Evolutionary conservation across 1,140 invertebrate genomes (phyloP), one percentile per base, ranked within the genome.

Genomic region (Luehdorfia chinensis): DNA sequence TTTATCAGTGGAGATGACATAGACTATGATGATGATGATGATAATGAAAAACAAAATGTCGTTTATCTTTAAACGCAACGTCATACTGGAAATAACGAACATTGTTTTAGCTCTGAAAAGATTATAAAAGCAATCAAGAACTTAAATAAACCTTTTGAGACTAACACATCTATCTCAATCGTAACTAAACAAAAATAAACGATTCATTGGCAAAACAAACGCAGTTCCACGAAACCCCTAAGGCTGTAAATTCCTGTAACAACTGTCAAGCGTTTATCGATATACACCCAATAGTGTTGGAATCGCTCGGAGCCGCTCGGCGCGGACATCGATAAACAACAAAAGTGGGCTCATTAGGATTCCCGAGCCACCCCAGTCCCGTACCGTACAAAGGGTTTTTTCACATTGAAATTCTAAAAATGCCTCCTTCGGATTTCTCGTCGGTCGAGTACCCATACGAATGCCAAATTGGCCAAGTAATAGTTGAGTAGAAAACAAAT

Each of bases 261-360:
- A 37, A 21, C 34, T 37, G 34, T 37, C 34, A 21, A 37, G 21
- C 34, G 34, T 21, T 37, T 37, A 37, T 37, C 34, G 18, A 37
- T 9, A 21, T 19, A 37, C 18, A 37, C n/a, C n/a, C n/a, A n/a
- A n/a, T n/a, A n/a, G n/a, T n/a, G 9, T 34, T n/a, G 19, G 6
- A 27, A 9, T 28, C 34, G 16, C 14, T 11, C 23, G n/a, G 16
- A 46, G 16, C 25, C 28, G n/a, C n/a, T n/a, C n/a, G n/a, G n/a
- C n/a, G n/a, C n/a, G n/a, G n/a, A n/a, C n/a, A n/a, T n/a, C n/a
- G n/a, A n/a, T n/a, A n/a, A n/a, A n/a, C 47, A 55, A 55, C 46
- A 28, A 43, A n/a, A 47, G 41, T 8, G 23, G 18, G 43, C 41
- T 53, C 46, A 53, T 58, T 58, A 50, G 23, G 36, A 58, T 58